These are phyloP conservation scores for Magallana gigas DNA, from an alignment of 1,140 invertebrate species.

Conservation along the genomic window DNA sequence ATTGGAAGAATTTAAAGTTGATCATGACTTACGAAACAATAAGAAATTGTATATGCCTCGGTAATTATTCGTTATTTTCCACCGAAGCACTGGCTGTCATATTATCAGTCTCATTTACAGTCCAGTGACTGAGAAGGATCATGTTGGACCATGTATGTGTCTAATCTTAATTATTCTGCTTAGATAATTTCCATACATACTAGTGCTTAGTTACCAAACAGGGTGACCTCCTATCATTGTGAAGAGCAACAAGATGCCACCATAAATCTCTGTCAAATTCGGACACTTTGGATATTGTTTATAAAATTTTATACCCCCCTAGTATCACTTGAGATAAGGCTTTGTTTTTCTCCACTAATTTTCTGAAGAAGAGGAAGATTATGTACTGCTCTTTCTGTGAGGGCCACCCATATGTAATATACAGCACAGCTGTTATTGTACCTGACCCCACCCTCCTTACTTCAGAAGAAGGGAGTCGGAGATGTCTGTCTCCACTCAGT, in stretches of 20 bases:
- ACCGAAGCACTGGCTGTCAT: background rate
- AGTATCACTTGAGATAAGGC: slow-evolving; percentile 24
- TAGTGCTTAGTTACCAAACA: background rate
- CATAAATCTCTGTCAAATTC: slow-evolving; percentile 27
- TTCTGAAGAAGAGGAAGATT: slow-evolving; percentile 6
- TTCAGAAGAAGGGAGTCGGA: background rate
- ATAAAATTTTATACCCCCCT: slow-evolving; percentile 29
- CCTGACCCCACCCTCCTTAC: slow-evolving; percentile 22
- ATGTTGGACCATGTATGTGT: background rate
- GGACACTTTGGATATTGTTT: slow-evolving; percentile 32
- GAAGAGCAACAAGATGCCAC: background rate
- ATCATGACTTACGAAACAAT: too few relatives aligned
- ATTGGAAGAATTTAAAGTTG: too few relatives aligned
- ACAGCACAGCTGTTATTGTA: slow-evolving; percentile 19
- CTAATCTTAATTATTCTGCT: background rate
- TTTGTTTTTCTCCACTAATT: slow-evolving; percentile 25
- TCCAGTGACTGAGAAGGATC: background rate
- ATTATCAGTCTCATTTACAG: slow-evolving; percentile 7
- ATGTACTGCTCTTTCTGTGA: background rate
- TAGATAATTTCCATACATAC: background rate
- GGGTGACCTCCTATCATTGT: background rate
- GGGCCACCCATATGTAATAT: slow-evolving; percentile 26
- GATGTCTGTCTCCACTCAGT: slow-evolving; percentile 1
- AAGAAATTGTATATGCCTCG: too few relatives aligned
- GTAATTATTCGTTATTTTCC: too few relatives aligned